Percentiles rank a stretch among this genome's conserved stretches.
Conservation (phyloP, 2,113 vertebrate species). For the Perca fluviatilis region DNA sequence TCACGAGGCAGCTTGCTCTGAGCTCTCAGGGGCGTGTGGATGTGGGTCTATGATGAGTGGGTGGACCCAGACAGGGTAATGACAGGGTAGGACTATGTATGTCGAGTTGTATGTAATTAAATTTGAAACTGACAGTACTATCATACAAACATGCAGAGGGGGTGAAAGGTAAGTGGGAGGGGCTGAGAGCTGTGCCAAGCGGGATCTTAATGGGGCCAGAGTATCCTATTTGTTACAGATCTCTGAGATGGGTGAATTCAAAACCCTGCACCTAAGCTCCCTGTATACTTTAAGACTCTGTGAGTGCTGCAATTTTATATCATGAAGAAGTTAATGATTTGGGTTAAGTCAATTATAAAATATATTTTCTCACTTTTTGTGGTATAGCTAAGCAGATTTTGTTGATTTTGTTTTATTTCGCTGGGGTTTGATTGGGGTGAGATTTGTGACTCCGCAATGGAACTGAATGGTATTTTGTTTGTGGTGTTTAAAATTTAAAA, state of each 20-base stretch:
- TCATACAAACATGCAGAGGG: constrained; percentile 63
- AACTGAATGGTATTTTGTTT: neutral
- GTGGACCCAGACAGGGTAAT: constrained; percentile 80
- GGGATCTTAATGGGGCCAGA: constrained; percentile 45
- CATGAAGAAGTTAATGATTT: constrained; percentile 17
- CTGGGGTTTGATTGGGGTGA: neutral
- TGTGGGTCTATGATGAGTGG: constrained; percentile 73
- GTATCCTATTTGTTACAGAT: constrained; percentile 56
- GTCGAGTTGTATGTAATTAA: constrained; percentile 78
- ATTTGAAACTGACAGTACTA: constrained; percentile 78
- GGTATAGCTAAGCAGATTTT: neutral
- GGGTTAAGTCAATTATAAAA: neutral
- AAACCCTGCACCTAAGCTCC: constrained; percentile 14
- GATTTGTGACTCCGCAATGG: neutral
- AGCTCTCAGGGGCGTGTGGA: constrained; percentile 60
- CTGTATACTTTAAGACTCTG: constrained; percentile 10
- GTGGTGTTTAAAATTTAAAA: neutral
- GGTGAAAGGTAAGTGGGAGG: constrained; percentile 78
- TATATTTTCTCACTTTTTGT: neutral
- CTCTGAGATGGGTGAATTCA: constrained; percentile 13
- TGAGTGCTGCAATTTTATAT: constrained; percentile 5
- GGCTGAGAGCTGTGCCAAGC: constrained; percentile 41
- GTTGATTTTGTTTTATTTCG: neutral
- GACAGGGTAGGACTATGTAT: constrained; percentile 76
- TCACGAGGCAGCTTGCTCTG: constrained; percentile 58